Evolutionary conservation across 2,113 vertebrate species (phyloP).

Genomic region (Rousettus leschenaultii): DNA sequence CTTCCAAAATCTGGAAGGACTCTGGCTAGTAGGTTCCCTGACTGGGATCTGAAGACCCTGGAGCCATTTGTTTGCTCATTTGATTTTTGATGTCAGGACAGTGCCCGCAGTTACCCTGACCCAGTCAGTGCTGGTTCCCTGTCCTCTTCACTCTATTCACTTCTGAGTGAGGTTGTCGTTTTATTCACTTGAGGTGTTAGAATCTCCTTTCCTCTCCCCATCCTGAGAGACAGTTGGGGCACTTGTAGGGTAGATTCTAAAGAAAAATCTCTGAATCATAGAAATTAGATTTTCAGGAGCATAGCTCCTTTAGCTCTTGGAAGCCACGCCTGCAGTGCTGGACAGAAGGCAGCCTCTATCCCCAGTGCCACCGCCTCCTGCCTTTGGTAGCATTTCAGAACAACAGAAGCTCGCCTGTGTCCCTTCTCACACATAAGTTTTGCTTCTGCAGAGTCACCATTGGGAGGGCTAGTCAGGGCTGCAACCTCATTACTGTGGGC

Average conservation of each 20-base stretch:
- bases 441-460: background rate
- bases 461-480: background rate
- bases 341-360: background rate
- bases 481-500: conserved; percentile 39
- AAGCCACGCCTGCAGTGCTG: conserved; percentile 14
- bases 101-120: background rate
- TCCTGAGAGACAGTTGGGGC: background rate
- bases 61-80: background rate
- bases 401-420: conserved; percentile 52
- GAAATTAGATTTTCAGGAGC: background rate
- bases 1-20: background rate
- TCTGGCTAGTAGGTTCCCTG: background rate
- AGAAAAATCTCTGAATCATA: background rate
- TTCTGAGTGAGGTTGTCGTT: background rate
- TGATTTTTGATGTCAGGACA: background rate
- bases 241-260: background rate
- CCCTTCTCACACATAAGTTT: background rate
- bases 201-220: background rate
- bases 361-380: background rate
- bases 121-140: background rate
- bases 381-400: conserved; percentile 39
- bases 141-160: background rate
- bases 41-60: background rate
- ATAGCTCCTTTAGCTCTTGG: background rate
- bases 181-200: background rate